Base-by-base conservation (phyloP, 2,888 invertebrate species). In the Synanthedon myopaeformis region DNA sequence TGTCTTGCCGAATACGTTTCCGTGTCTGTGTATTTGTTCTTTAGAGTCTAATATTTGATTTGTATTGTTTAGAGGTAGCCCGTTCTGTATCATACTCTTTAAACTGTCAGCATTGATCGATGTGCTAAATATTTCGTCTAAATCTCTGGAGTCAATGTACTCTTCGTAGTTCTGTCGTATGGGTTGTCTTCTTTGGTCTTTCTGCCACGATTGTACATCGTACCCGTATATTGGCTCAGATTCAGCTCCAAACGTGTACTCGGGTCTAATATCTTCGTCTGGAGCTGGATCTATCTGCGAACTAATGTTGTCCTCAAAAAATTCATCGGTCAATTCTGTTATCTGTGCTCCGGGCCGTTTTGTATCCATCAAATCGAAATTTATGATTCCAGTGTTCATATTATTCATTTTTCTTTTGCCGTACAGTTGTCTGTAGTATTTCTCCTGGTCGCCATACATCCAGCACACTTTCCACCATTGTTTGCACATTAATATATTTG, bases 391-490 rank as follows among this genome's bases (percentile, higher is more conserved):
- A 6, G 69, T 69, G 58, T 79, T 79, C 49, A 87, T 79, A 53
- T 74, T 77, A 53, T 76, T 77, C 1, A 70, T 61, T 79, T 90
- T 88, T 62, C 90, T 77, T 64, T 86, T 90, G 13, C 93, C 94
- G 76, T 95, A 95, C 57, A 94, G 87, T 72, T 94, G 94, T 67
- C 94, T 87, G 87, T 95, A 95, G 85, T 94, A 93, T 72, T 94
- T 94, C 71, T 94, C 93, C 70, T 94, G 93, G 78, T 94, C 94
- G 52, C 94, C 95, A 72, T 94, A 92, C 90, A 95, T 92, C 92
- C 94, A 94, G 72, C 95, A 95, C 57, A 94, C 94, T 79, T 93
- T 93, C 95, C 95, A 95, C 94, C 95, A 95, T 88, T 94, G 93
- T 77, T 93, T 93, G 86, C 94, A 93, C 91, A 93, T 93, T 59